Evolutionary conservation across 2,888 invertebrate species (phyloP).

Genomic region (Drosophila macrospina): DNA sequence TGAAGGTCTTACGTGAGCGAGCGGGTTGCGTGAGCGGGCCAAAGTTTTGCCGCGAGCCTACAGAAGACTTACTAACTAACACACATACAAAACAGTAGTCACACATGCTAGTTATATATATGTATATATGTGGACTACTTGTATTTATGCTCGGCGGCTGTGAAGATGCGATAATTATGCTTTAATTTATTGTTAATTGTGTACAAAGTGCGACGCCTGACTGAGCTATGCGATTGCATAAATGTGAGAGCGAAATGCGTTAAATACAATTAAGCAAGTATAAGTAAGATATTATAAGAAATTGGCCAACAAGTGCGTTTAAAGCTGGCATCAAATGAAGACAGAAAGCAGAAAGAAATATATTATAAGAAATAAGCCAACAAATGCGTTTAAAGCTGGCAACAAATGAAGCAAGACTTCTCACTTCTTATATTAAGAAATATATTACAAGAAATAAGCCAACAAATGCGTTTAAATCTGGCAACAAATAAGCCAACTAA

Average conservation of each 20-base stretch:
- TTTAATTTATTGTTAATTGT: constrained; percentile 76
- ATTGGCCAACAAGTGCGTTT: neutral
- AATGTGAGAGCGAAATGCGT: constrained; percentile 9
- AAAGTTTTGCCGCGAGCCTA: constrained; percentile 46
- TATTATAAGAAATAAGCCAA: neutral
- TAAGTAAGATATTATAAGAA: neutral
- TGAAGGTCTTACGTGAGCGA: constrained; percentile 80
- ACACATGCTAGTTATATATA: constrained; percentile 18
- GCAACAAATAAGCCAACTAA: no score
- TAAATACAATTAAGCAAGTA: neutral
- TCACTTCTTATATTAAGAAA: no score
- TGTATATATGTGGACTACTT: constrained; percentile 27
- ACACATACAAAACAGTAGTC: constrained; percentile 37
- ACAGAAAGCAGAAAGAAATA: no score
- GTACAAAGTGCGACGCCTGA: constrained; percentile 47
- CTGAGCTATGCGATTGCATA: constrained; percentile 6
- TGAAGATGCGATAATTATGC: constrained; percentile 67
- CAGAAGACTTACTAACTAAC: constrained; percentile 36
- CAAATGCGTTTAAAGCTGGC: no score
- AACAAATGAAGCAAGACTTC: no score
- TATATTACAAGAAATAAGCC: no score
- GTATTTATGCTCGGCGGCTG: constrained; percentile 29
- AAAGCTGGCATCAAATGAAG: no score
- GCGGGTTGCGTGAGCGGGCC: constrained; percentile 55
- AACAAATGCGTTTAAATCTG: no score